Evolutionary conservation across 2,113 vertebrate genomes (phyloP), one percentile per base, ranked within the genome.

Genomic region (Colius striatus): DNA sequence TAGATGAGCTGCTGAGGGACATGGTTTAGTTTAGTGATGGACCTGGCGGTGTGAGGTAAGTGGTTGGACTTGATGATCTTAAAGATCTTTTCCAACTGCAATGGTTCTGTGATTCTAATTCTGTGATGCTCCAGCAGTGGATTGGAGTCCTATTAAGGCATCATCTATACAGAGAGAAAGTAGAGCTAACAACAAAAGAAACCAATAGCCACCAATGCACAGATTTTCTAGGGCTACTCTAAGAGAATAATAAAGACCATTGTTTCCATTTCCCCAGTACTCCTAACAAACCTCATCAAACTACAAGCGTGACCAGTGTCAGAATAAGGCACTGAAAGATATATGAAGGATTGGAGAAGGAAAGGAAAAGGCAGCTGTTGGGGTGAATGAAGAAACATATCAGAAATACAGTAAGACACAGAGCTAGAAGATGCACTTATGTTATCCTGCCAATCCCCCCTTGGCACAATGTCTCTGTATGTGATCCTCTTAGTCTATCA

Each of bases 401-500:
- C 82, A 90, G 90, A 86, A 94, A 88, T 29, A 57, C 34, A 27
- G 53, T 32, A 38, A 92, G 76, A 55, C 80, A 76, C 36, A 79
- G 83, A 89, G 84, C 90, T 84, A 61, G 60, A 66, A 87, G 86
- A 84, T 87, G 92, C 88, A 89, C 62, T 92, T 75, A 36, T 25
- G 48, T 87, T 89, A 89, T 90, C 77, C 95, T 90, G 92, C 89
- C 94, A 91, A 90, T 62, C 36, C 80, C 70, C 83, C 43, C 70
- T 67, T 95, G 92, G 96, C 94, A 91, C 94, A 77, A 53, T 63
- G 66, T 82, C 89, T 82, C 91, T 89, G 51, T 27, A 60, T 73
- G 89, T 82, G 91, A 95, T 94, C 92, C 92, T 94, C 92, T 96
- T 84, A 94, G 77, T 91, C 87, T 89, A 41, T 73, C 38, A 8